phyloP scores from a whole-genome alignment of 2,797 vertebrate genomes.

The Anniella stebbinsi region DNA sequence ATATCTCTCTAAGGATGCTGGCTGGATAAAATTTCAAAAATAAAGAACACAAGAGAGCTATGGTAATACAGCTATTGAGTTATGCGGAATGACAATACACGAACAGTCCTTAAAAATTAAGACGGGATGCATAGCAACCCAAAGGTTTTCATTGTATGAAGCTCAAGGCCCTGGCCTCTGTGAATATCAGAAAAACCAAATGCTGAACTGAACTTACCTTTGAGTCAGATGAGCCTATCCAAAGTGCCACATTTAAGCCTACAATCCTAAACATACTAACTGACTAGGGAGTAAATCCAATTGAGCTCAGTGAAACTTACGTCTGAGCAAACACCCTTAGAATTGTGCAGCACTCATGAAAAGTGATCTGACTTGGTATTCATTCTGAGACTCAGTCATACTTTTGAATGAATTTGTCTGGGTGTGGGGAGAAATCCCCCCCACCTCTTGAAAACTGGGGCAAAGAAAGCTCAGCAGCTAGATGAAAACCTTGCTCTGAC shows the following conservation, averaged over 20 bases:
- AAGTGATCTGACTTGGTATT: neutral
- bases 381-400: neutral
- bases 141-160: neutral
- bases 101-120: neutral
- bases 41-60: neutral
- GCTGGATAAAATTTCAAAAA: slow-evolving; percentile 13
- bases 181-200: neutral
- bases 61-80: neutral
- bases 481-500: neutral
- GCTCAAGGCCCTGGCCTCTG: neutral
- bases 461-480: neutral
- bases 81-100: neutral
- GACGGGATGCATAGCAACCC: neutral
- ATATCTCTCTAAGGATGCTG: neutral
- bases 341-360: neutral
- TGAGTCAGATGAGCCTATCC: neutral
- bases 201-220: neutral
- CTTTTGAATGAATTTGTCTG: neutral
- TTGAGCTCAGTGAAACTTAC: neutral
- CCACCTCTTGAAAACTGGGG: neutral
- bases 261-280: neutral
- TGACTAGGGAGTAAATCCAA: neutral
- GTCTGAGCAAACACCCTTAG: neutral
- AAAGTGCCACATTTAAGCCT: neutral
- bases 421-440: neutral